Evolutionary conservation across 2,113 vertebrate genomes (phyloP).

Genomic region (Nyctibius bracteatus): DNA sequence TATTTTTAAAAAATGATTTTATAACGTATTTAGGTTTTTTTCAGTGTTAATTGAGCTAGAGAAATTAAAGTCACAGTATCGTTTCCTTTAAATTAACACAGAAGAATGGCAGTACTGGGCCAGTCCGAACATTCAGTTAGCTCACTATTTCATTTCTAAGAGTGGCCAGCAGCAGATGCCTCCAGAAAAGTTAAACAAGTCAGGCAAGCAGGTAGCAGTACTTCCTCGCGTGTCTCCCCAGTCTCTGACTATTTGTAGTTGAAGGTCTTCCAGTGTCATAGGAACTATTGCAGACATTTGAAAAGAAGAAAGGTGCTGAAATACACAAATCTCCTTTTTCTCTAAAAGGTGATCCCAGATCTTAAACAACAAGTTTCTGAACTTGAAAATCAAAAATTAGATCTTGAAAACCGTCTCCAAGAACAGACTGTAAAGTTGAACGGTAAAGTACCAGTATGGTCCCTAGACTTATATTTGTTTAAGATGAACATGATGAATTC

Average conservation of each 20-base stretch:
- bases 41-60: background rate
- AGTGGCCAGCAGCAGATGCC: background rate
- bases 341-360: constrained; percentile 85
- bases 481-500: background rate
- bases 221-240: background rate
- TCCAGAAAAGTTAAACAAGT: background rate
- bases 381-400: constrained; percentile 86
- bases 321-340: background rate
- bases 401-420: constrained; percentile 79
- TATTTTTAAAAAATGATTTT: background rate
- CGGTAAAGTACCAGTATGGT: constrained; percentile 65
- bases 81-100: background rate
- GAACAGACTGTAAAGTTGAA: constrained; percentile 75
- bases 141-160: background rate
- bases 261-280: background rate
- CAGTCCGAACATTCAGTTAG: background rate
- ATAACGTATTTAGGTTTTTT: background rate
- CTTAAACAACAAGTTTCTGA: constrained; percentile 88
- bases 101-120: background rate
- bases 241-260: background rate
- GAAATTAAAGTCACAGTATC: background rate
- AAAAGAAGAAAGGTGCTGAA: background rate
- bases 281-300: background rate
- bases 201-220: background rate
- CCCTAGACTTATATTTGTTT: background rate